Evolutionary conservation across 1,140 invertebrate species (phyloP).

Genomic region (Aphelinus atriplicis): DNA sequence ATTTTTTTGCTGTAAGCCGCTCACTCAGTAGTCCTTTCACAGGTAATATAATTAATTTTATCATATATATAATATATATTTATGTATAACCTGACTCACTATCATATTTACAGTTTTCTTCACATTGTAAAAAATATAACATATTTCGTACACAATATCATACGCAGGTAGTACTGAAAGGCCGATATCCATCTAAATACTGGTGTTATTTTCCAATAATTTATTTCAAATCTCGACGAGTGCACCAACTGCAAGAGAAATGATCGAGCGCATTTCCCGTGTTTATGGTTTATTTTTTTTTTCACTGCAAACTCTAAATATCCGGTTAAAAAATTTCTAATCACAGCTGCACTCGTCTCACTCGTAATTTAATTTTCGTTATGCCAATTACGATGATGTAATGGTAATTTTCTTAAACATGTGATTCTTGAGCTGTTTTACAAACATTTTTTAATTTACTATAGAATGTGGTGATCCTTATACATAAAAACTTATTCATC

Average conservation of each 20-base stretch:
- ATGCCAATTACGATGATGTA: neutral
- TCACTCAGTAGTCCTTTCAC: constrained; percentile 46
- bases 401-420: too few species aligned
- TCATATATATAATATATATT: constrained; percentile 49
- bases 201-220: constrained; percentile 54
- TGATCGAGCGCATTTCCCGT: neutral
- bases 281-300: neutral
- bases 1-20: constrained; percentile 48
- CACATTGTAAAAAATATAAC: constrained; percentile 67
- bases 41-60: constrained; percentile 49
- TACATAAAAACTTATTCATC: too few species aligned
- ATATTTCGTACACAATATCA: constrained; percentile 64
- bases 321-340: constrained; percentile 23
- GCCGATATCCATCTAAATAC: constrained; percentile 63
- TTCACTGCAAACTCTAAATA: neutral
- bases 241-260: too few species aligned
- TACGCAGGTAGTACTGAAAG: constrained; percentile 65
- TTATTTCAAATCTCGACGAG: constrained; percentile 10
- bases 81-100: constrained; percentile 59
- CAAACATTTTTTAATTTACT: too few species aligned
- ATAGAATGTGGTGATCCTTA: too few species aligned
- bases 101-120: constrained; percentile 64
- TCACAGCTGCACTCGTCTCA: constrained; percentile 7
- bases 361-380: neutral
- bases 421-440: too few species aligned